Conservation (phyloP, 2,113 vertebrate genomes). For the Brachirus orientalis region DNA sequence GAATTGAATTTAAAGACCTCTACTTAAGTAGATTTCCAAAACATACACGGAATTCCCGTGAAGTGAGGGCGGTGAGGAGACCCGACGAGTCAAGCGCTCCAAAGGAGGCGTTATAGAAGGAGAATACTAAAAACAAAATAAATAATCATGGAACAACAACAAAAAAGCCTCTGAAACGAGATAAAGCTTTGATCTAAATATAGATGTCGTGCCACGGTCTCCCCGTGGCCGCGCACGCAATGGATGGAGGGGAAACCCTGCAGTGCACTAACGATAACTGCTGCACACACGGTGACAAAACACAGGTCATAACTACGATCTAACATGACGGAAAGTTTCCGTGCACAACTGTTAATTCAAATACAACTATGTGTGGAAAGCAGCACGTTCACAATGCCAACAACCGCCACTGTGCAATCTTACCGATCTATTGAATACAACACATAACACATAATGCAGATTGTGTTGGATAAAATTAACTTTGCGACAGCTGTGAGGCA, state of each 20-base stretch:
- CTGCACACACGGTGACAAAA: background rate
- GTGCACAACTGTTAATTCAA: background rate
- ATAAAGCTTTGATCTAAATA: slow-evolving; percentile 73
- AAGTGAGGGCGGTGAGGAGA: background rate
- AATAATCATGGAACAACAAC: slow-evolving; percentile 17
- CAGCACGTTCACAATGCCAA: background rate
- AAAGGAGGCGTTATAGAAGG: too few relatives aligned
- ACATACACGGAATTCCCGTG: too few relatives aligned
- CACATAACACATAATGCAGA: background rate
- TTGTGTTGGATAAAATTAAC: slow-evolving; percentile 16
- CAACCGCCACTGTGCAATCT: background rate
- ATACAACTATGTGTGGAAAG: background rate
- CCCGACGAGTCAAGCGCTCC: background rate
- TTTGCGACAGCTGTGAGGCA: slow-evolving; percentile 38
- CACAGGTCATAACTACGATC: too few relatives aligned
- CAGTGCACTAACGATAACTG: slow-evolving; percentile 18
- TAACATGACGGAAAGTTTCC: background rate
- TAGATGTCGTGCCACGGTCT: slow-evolving; percentile 66
- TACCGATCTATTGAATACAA: slow-evolving; percentile 3
- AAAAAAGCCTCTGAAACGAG: slow-evolving; percentile 31
- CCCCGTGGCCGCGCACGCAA: slow-evolving; percentile 47
- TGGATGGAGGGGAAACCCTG: slow-evolving; percentile 65
- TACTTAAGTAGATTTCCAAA: background rate
- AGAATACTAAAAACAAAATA: slow-evolving; percentile 22
- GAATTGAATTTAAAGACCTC: too few relatives aligned